phyloP scores from a whole-genome alignment of 2,113 vertebrate genomes.

The Meles meles region DNA sequence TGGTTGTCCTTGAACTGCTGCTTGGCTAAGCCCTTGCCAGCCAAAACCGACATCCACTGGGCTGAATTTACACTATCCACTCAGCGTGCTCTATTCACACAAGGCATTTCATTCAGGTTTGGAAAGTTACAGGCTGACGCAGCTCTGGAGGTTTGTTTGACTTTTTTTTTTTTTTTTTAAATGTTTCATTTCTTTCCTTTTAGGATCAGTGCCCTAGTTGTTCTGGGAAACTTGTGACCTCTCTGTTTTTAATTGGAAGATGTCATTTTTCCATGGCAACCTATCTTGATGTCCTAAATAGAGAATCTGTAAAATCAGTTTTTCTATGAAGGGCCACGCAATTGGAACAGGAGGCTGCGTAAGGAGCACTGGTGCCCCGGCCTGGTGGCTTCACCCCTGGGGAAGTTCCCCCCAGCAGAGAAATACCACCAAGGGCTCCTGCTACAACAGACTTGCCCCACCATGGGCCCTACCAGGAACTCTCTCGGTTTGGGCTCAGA shows the following conservation, averaged over 20 bases:
- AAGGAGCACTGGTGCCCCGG: neutral
- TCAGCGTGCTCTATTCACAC: neutral
- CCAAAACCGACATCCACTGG: neutral
- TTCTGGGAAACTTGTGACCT: slow-evolving; percentile 88
- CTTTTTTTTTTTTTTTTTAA: slow-evolving; percentile 64
- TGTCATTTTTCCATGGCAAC: slow-evolving; percentile 84
- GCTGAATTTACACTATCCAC: neutral
- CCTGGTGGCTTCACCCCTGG: neutral
- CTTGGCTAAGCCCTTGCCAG: neutral
- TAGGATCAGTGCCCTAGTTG: slow-evolving; percentile 81
- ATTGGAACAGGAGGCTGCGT: slow-evolving; percentile 64
- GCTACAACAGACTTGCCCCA: neutral
- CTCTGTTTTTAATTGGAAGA: slow-evolving; percentile 86
- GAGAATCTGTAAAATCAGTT: slow-evolving; percentile 80
- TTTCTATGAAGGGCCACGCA: slow-evolving; percentile 51
- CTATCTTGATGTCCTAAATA: slow-evolving; percentile 81
- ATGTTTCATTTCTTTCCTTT: slow-evolving; percentile 80
- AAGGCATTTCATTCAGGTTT: slow-evolving; percentile 77
- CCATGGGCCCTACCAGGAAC: neutral
- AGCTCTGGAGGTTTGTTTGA: slow-evolving; percentile 61
- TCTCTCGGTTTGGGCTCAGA: neutral
- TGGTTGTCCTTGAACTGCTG: neutral
- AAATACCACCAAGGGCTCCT: neutral
- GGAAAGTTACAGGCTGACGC: slow-evolving; percentile 78
- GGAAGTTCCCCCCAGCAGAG: neutral